Base-by-base conservation (phyloP, 2,797 vertebrate species). In the Xenopus petersii region DNA sequence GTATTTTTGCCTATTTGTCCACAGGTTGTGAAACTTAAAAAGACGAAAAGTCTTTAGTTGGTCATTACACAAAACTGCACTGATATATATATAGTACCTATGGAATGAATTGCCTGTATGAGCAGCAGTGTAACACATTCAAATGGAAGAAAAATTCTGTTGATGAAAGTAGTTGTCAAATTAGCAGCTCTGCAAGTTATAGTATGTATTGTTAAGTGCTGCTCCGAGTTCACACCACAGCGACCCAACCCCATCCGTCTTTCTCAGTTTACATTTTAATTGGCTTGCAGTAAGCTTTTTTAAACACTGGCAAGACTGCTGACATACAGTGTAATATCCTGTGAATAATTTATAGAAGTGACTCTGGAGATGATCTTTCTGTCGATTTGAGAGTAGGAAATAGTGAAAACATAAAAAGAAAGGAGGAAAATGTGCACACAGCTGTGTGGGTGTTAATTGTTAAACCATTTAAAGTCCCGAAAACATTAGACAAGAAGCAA, bases 191-290 rank as follows among this genome's bases (percentile, higher is more conserved):
- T 89, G 75, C 85, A 89, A 87, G 87, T 90, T 87, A 88, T 87
- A 80, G 71, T 75, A 82, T 86, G 83, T 87, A 88, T 92, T 91
- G 88, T 91, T 92, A 87, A 80, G 84, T 86, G 86, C 88, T 85
- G 82, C 85, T 87, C 49, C 84, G 85, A 86, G 90, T 92, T 92
- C 90, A 90, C 90, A 91, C 88, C 86, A 87, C 87, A 88, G 82
- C 84, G 85, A 87, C 89, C 82, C 85, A 81, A 85, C 86, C 86
- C 89, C 88, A 90, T 91, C 89, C 87, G 79, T 92, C 89, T 92
- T 92, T 92, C 91, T 92, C 91, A 86, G 88, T 91, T 93, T 92
- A 92, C 89, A 89, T 91, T 93, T 93, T 92, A 93, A 93, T 92
- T 93, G 91, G 92, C 91, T 92, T 88, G 85, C 87, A 90, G 88